Evolutionary conservation across 2,113 vertebrate species (phyloP).

Genomic region (Benitochromis conjunctus): DNA sequence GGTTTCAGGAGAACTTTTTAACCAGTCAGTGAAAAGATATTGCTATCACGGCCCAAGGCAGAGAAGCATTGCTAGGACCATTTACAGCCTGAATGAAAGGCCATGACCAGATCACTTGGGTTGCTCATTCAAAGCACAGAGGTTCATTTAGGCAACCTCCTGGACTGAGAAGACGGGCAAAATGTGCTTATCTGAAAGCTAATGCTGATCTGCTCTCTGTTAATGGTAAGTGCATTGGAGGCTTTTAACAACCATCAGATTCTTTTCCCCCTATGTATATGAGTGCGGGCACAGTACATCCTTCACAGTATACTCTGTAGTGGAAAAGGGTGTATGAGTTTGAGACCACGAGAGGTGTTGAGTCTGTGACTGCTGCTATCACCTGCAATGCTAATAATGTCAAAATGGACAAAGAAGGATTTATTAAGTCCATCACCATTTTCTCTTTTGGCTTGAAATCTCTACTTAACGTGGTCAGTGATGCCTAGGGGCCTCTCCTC

Average conservation of each 20-base stretch:
- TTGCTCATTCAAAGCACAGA: conserved; percentile 19
- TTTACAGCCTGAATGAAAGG: conserved; percentile 14
- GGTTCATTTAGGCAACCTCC: not conserved
- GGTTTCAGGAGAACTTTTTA: conserved; percentile 36
- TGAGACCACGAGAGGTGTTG: not conserved
- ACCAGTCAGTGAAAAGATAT: conserved; percentile 19
- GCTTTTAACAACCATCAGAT: not conserved
- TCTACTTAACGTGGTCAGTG: not conserved
- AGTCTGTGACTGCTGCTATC: not conserved
- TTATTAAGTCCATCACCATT: conserved; percentile 26
- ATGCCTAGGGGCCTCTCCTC: not conserved
- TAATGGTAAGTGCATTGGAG: not conserved
- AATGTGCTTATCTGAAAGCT: not conserved
- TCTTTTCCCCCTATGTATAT: not conserved
- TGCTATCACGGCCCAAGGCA: not conserved
- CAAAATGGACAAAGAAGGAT: conserved; percentile 30
- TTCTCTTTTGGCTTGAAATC: not conserved
- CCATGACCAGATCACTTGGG: not conserved
- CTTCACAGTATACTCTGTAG: not conserved
- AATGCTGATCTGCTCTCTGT: not conserved
- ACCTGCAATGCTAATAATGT: conserved; percentile 46
- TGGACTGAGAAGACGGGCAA: not conserved
- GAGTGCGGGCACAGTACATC: not conserved
- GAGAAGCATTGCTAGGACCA: not conserved
- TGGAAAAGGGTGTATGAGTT: not conserved